Evolutionary conservation across 37 sponge, comb jelly and placozoan genomes (phyloP).

Genomic region (Amphimedon queenslandica): DNA sequence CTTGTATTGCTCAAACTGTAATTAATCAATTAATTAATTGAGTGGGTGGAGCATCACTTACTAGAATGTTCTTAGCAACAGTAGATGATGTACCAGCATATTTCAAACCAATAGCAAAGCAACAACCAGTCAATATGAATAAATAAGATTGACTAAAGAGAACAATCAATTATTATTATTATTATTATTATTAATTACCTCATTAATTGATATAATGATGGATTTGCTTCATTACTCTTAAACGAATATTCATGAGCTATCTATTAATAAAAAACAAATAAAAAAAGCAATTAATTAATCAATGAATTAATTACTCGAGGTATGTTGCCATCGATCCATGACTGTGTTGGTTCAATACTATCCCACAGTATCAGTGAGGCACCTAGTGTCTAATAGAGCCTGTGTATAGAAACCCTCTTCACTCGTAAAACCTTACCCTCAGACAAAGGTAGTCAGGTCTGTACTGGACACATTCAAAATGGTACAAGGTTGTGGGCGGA

Average conservation of each 20-base stretch:
- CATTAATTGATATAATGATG: slow-evolving; percentile 32
- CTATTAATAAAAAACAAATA: too few relatives aligned
- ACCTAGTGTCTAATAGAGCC: slow-evolving; percentile 39
- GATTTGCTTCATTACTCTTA: too few relatives aligned
- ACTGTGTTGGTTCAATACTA: slow-evolving; percentile 54
- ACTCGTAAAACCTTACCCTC: slow-evolving; percentile 33
- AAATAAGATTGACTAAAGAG: slow-evolving; percentile 38
- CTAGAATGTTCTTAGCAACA: too few relatives aligned
- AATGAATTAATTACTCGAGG: too few relatives aligned
- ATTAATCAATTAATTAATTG: too few relatives aligned
- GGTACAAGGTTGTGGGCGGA: slow-evolving; percentile 50
- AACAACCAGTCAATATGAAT: slow-evolving; percentile 76
- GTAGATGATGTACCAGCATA: too few relatives aligned
- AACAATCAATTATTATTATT: slow-evolving; percentile 8
- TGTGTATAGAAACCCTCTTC: background rate
- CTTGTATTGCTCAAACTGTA: too few relatives aligned
- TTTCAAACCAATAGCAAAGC: slow-evolving; percentile 82
- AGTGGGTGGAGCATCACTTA: too few relatives aligned
- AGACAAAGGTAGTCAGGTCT: slow-evolving; percentile 84
- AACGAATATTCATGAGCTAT: slow-evolving; percentile 23
- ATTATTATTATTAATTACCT: slow-evolving; percentile 25
- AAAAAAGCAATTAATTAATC: too few relatives aligned
- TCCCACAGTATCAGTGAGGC: slow-evolving; percentile 85
- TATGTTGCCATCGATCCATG: slow-evolving; percentile 73
- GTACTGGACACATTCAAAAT: slow-evolving; percentile 55